Conservation (phyloP, 2,113 vertebrate species). For the Excalfactoria chinensis region DNA sequence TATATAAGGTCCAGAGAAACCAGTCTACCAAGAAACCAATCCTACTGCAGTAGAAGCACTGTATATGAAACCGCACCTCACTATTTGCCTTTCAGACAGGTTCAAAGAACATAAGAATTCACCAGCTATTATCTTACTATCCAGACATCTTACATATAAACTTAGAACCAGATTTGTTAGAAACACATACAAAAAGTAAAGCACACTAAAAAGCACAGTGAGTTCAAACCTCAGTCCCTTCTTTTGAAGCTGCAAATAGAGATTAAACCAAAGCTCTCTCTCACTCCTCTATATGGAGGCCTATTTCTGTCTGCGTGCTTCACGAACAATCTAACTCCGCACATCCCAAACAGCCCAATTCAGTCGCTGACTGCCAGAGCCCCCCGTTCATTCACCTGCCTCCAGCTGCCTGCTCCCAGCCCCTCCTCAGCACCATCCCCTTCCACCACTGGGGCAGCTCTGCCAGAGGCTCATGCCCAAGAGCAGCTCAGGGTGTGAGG, state of each 20-base stretch:
- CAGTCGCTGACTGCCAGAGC: not conserved
- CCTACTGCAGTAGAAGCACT: not conserved
- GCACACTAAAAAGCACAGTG: not conserved
- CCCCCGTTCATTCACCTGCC: not conserved
- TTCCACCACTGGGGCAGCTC: not conserved
- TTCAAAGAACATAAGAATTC: not conserved
- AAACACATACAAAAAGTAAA: not conserved
- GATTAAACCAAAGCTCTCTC: not conserved
- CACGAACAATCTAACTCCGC: not conserved
- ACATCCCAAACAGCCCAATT: not conserved
- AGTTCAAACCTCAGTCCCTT: not conserved
- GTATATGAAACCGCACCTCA: not conserved
- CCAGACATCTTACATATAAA: not conserved
- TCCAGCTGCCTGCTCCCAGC: fast-evolving
- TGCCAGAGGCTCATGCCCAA: not conserved
- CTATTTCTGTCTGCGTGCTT: not conserved
- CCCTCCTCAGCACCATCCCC: not conserved
- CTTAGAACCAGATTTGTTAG: not conserved
- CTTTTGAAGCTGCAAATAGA: not conserved
- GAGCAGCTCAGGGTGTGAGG: too few species aligned
- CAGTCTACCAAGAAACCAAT: not conserved
- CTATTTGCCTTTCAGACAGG: not conserved
- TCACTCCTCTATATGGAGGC: not conserved
- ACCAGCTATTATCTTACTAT: not conserved
- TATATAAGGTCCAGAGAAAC: not conserved